Evolutionary conservation across 2,113 vertebrate species (phyloP).

Genomic region (Corythaeola cristata): DNA sequence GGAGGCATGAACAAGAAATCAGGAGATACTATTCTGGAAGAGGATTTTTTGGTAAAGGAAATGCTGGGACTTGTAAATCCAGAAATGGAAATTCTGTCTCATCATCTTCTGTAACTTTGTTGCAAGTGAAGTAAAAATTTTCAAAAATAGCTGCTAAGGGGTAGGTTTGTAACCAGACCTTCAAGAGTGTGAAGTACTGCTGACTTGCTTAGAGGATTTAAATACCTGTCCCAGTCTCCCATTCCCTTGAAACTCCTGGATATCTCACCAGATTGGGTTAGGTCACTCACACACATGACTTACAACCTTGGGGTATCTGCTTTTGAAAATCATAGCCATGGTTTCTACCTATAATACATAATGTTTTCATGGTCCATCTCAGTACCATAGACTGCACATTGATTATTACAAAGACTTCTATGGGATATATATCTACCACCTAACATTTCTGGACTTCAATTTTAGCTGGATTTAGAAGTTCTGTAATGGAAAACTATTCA

Average conservation of each 20-base stretch:
- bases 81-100: background rate
- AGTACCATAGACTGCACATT: background rate
- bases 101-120: background rate
- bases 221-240: background rate
- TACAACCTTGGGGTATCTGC: background rate
- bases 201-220: background rate
- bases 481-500: background rate
- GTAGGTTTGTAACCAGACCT: background rate
- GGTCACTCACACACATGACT: background rate
- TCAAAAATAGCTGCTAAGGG: background rate
- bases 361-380: background rate
- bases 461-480: background rate
- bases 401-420: background rate
- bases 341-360: background rate
- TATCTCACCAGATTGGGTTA: background rate
- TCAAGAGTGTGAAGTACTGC: background rate
- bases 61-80: background rate
- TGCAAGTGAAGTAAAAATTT: background rate
- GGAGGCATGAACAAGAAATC: background rate
- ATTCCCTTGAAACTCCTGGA: background rate
- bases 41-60: background rate
- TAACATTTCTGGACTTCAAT: background rate
- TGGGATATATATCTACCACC: background rate
- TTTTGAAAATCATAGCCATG: background rate
- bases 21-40: background rate